Percentiles rank a stretch among this genome's conserved stretches.
phyloP scores from a whole-genome alignment of 2,888 invertebrate genomes.

The Rhagonycha lutea region DNA sequence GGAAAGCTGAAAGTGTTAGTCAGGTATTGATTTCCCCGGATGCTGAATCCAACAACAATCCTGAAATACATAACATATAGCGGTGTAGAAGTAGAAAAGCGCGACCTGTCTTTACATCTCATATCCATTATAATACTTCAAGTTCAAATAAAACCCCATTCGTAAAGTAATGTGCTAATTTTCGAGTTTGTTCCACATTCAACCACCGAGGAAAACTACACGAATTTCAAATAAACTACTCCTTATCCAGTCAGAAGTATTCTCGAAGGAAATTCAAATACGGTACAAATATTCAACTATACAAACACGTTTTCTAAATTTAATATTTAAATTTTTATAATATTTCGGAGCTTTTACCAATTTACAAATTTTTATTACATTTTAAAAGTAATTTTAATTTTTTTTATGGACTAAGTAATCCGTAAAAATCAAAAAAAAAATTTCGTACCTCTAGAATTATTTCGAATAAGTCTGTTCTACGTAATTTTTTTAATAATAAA shows the following conservation, averaged over 20 bases:
- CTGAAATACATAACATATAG: neutral
- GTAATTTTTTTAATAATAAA: no score
- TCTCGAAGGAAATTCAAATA: neutral
- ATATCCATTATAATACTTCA: neutral
- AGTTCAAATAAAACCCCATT: neutral
- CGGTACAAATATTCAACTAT: neutral
- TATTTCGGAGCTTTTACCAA: neutral
- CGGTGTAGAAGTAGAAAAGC: neutral
- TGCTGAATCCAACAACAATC: conserved; percentile 11
- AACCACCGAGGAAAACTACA: neutral
- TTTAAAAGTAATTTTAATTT: neutral
- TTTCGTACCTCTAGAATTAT: no score
- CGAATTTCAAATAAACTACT: neutral
- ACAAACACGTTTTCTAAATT: neutral
- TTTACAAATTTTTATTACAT: neutral
- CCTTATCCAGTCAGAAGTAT: neutral
- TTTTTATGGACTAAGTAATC: neutral
- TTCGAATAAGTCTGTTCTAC: no score
- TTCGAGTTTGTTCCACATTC: neutral
- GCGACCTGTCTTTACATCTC: neutral
- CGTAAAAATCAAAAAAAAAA: no score
- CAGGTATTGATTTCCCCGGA: conserved; percentile 17
- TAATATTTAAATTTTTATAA: neutral
- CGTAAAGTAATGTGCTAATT: neutral
- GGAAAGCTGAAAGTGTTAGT: conserved; percentile 11